Conservation (phyloP, 2,797 vertebrate species). For the Adelosebastes latens region DNA sequence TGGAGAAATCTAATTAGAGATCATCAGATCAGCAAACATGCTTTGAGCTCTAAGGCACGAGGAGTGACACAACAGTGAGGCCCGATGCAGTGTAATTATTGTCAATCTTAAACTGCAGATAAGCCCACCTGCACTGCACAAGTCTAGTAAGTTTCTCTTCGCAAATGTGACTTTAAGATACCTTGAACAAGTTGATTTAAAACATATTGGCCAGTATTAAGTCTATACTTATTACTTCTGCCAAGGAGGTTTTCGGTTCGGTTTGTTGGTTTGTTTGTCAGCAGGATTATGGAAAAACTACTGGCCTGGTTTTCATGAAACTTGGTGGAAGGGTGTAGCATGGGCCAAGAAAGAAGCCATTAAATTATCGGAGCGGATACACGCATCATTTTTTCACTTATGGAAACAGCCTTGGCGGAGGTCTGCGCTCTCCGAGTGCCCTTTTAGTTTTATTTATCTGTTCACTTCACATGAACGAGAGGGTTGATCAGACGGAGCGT, state of each 20-base stretch:
- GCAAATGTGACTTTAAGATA: not conserved
- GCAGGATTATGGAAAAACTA: not conserved
- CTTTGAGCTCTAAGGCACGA: constrained; percentile 53
- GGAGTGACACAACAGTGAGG: constrained; percentile 53
- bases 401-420: not conserved
- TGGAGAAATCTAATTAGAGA: constrained; percentile 76
- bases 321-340: not conserved
- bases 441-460: not conserved
- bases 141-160: not conserved
- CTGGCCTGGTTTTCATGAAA: fast-evolving
- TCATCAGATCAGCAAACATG: constrained; percentile 75
- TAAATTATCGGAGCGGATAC: not conserved
- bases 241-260: not conserved
- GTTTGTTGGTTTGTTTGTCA: not conserved
- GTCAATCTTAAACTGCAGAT: constrained; percentile 29
- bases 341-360: not conserved
- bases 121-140: constrained; percentile 2
- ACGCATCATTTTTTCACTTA: not conserved
- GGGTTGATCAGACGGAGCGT: not conserved
- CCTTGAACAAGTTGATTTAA: not conserved
- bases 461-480: not conserved
- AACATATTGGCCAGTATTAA: not conserved
- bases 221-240: fast-evolving
- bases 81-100: constrained; percentile 50
- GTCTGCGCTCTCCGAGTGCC: not conserved